A percentile compares a stretch with the other conserved stretches of the same genome.
phyloP scores from a whole-genome alignment of 2,888 invertebrate species.

The Agrotis segetum region DNA sequence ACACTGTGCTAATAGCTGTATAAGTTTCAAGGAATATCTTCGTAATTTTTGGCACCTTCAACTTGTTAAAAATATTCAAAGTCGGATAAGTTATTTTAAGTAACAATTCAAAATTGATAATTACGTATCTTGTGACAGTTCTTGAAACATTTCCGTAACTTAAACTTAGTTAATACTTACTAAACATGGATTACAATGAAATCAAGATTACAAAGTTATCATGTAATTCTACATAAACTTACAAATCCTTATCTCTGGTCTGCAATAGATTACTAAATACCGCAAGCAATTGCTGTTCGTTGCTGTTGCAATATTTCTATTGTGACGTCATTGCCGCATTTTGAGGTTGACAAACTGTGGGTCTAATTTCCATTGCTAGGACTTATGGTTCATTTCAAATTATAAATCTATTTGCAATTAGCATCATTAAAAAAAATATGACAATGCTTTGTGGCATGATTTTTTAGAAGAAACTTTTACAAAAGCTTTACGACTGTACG shows the following conservation, averaged over 20 bases:
- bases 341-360: neutral
- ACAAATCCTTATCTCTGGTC: conserved; percentile 27
- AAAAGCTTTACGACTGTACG: no score
- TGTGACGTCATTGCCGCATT: conserved; percentile 23
- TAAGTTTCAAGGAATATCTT: no score
- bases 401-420: no score
- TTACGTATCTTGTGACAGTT: conserved; percentile 18
- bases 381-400: no score
- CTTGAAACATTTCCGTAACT: conserved; percentile 4
- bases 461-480: no score
- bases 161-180: conserved; percentile 23
- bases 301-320: conserved; percentile 19
- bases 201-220: conserved; percentile 38
- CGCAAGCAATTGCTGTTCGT: conserved; percentile 2
- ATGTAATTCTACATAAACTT: conserved; percentile 25
- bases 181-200: conserved; percentile 41
- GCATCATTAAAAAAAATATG: no score
- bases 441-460: no score
- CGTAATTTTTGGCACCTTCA: conserved; percentile 68
- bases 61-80: conserved; percentile 66
- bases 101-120: conserved; percentile 30
- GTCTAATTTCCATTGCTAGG: no score
- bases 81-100: conserved; percentile 26
- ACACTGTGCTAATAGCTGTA: no score
- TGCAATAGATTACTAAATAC: conserved; percentile 29